These are phyloP conservation scores for Progne subis DNA, from an alignment of 2,113 vertebrate species.

Conservation along the genomic window DNA sequence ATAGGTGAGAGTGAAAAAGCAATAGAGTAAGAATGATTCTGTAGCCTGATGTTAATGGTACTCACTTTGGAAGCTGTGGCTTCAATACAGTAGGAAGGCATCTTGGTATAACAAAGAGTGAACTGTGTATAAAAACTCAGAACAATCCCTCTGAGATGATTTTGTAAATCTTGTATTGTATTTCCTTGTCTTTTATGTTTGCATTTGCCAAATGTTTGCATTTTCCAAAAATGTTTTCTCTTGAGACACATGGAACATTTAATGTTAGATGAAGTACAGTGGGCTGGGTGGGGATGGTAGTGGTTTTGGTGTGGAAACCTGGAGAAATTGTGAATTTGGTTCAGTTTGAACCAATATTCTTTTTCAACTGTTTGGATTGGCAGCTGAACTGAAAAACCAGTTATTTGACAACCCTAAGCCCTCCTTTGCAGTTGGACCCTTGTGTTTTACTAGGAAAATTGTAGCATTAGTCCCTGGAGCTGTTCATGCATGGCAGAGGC, in stretches of 20 bases:
- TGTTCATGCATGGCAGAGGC: background rate
- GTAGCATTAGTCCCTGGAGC: background rate
- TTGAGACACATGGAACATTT: background rate
- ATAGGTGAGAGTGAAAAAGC: background rate
- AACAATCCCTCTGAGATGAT: background rate
- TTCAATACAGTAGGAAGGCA: background rate
- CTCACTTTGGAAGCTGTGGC: background rate
- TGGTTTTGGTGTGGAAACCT: slow-evolving; percentile 52
- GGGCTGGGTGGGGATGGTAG: background rate
- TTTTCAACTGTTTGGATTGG: slow-evolving; percentile 42
- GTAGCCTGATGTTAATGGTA: background rate
- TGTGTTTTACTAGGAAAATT: slow-evolving; percentile 21
- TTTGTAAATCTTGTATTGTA: background rate
- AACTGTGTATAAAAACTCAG: background rate
- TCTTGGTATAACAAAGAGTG: background rate
- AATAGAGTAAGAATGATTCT: background rate
- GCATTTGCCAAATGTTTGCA: background rate
- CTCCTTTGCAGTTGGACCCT: slow-evolving; percentile 14
- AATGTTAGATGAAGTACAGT: background rate
- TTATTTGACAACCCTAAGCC: slow-evolving; percentile 4
- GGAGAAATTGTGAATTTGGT: slow-evolving; percentile 27
- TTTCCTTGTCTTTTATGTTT: background rate
- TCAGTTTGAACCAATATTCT: slow-evolving; percentile 23
- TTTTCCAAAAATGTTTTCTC: slow-evolving; percentile 1
- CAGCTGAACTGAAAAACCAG: slow-evolving; percentile 27